A percentile compares a stretch with the other conserved stretches of the same genome.
Conservation (phyloP, 2,888 invertebrate genomes). For the Athrips mouffetella region DNA sequence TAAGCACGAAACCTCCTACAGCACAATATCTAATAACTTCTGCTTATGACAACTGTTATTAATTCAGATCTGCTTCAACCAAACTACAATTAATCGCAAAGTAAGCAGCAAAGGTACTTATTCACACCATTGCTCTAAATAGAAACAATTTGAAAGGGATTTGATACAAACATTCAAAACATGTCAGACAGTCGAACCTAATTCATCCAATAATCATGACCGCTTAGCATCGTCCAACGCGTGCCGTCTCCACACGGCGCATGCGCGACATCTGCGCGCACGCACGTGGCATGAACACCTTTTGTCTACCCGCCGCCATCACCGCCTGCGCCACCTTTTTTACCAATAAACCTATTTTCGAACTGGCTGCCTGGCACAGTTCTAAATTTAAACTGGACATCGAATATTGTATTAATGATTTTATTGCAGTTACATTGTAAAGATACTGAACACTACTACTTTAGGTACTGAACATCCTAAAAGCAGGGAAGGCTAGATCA, state of each 20-base stretch:
- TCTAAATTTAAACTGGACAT: conserved; percentile 42
- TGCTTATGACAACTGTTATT: no score
- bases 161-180: background rate
- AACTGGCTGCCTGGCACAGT: conserved; percentile 56
- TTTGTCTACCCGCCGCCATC: conserved; percentile 51
- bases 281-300: conserved; percentile 70
- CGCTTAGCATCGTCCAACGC: conserved; percentile 9
- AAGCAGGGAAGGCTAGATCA: no score
- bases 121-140: no score
- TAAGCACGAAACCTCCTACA: no score
- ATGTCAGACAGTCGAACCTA: background rate
- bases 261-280: conserved; percentile 51
- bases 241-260: conserved; percentile 10
- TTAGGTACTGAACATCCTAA: background rate
- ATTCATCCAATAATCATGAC: conserved; percentile 7
- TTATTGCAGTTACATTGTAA: no score
- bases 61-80: no score
- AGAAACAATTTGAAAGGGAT: no score
- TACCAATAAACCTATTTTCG: conserved; percentile 60
- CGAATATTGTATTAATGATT: no score
- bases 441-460: no score
- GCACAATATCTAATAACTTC: no score
- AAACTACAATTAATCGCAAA: no score
- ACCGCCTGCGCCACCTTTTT: conserved; percentile 50
- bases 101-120: no score